Conservation (phyloP, 2,797 vertebrate species). For the Picus viridis region DNA sequence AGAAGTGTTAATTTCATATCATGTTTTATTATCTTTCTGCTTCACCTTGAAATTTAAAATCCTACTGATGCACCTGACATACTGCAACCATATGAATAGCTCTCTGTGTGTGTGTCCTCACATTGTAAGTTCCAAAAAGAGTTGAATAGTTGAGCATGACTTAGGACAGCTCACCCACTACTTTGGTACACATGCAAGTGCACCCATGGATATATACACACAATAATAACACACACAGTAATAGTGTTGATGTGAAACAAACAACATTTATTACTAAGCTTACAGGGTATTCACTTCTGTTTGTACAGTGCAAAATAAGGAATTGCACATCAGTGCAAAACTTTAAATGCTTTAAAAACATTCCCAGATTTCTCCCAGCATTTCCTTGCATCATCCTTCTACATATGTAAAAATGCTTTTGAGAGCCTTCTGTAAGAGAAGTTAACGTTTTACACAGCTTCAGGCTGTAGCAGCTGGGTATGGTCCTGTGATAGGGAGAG, state of each 20-base stretch:
- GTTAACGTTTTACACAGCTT: not conserved
- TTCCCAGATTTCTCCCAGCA: not conserved
- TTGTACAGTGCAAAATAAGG: not conserved
- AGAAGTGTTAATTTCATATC: not conserved
- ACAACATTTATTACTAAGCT: not conserved
- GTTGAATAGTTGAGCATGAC: not conserved
- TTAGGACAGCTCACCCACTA: not conserved
- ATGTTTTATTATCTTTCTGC: not conserved
- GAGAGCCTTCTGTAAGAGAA: not conserved
- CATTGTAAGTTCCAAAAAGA: not conserved
- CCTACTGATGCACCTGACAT: not conserved
- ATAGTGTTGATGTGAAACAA: not conserved
- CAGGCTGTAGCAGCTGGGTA: not conserved
- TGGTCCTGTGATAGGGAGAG: not conserved
- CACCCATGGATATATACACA: too few relatives aligned
- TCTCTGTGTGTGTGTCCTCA: not conserved
- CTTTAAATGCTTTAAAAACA: not conserved
- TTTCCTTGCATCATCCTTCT: not conserved
- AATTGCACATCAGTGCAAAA: not conserved
- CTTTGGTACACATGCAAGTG: not conserved
- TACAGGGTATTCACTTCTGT: not conserved
- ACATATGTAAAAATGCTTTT: not conserved
- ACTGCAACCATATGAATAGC: not conserved
- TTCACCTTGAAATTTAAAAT: not conserved
- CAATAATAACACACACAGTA: not conserved